Evolutionary conservation across 1,140 invertebrate species (phyloP).

Genomic region (Zophobas atratus): DNA sequence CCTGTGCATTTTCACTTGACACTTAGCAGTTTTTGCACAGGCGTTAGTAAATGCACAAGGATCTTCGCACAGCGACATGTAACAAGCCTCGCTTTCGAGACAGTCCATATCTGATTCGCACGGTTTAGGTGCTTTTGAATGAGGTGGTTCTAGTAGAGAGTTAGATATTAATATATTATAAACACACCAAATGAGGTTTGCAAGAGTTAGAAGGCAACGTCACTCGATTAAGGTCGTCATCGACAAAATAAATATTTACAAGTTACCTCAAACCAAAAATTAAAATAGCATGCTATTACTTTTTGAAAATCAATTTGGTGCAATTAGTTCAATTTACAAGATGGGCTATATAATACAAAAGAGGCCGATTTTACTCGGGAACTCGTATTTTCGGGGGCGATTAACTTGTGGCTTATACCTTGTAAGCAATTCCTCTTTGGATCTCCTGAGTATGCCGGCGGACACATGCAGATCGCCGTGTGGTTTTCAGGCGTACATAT

Average conservation of each 20-base stretch:
- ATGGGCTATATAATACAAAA: constrained; percentile 22
- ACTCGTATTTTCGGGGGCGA: constrained; percentile 31
- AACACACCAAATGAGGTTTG: constrained; percentile 44
- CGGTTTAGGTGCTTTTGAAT: constrained; percentile 77
- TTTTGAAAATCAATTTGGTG: constrained; percentile 44
- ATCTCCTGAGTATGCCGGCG: constrained; percentile 70
- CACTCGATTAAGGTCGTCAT: constrained; percentile 1
- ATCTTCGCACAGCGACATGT: constrained; percentile 81
- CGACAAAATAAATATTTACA: constrained; percentile 43
- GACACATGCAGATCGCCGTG: constrained; percentile 80
- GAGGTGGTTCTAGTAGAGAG: constrained; percentile 74
- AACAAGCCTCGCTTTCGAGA: constrained; percentile 82
- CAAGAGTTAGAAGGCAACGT: constrained; percentile 32
- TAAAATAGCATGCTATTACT: constrained; percentile 49
- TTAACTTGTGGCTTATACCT: constrained; percentile 63
- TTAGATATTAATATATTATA: constrained; percentile 58
- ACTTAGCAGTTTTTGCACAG: constrained; percentile 81
- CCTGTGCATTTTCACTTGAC: constrained; percentile 81
- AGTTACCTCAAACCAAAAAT: constrained; percentile 39
- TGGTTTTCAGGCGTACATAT: constrained; percentile 81
- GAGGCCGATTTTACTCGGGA: constrained; percentile 16
- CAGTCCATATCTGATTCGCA: constrained; percentile 83
- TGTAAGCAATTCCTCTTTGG: constrained; percentile 64
- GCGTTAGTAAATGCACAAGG: constrained; percentile 82
- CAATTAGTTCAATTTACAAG: constrained; percentile 44